Percentiles rank a stretch among this genome's conserved stretches.
phyloP scores from a whole-genome alignment of 2,888 invertebrate species.

The Aporophyla lueneburgensis region DNA sequence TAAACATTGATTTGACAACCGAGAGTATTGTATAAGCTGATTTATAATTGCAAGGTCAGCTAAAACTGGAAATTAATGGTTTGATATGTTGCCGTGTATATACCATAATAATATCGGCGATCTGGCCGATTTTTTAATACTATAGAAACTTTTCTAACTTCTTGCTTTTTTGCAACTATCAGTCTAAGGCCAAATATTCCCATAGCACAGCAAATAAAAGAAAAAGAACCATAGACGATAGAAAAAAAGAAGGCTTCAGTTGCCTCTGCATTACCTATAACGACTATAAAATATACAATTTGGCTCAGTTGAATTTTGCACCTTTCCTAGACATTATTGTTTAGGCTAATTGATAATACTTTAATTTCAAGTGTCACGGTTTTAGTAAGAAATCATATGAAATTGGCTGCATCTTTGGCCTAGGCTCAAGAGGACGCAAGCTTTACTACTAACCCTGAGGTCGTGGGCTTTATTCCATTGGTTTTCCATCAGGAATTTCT shows the following conservation, averaged over 20 bases:
- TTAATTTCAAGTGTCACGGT: conserved; percentile 17
- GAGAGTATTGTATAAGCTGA: too few relatives aligned
- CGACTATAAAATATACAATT: conserved; percentile 21
- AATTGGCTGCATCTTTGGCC: not conserved
- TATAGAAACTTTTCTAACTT: not conserved
- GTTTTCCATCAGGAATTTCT: not conserved
- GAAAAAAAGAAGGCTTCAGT: too few relatives aligned
- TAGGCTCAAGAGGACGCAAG: not conserved
- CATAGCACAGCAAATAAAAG: too few relatives aligned
- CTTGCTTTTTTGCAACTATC: not conserved
- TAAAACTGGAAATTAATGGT: too few relatives aligned
- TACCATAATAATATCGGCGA: too few relatives aligned
- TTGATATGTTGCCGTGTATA: too few relatives aligned
- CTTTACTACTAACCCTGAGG: not conserved
- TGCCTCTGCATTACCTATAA: not conserved
- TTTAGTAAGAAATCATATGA: not conserved
- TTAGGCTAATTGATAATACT: conserved; percentile 14
- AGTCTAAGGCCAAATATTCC: too few relatives aligned
- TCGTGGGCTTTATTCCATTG: not conserved
- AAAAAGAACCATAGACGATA: too few relatives aligned
- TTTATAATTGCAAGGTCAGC: too few relatives aligned
- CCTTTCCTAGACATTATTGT: conserved; percentile 4
- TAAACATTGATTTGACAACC: not conserved
- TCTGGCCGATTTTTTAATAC: not conserved
- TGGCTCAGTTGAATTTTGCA: conserved; percentile 29